Percentiles rank a stretch among this genome's conserved stretches.
phyloP scores from a whole-genome alignment of 1,140 invertebrate species.

The Arctopsyche grandis region DNA sequence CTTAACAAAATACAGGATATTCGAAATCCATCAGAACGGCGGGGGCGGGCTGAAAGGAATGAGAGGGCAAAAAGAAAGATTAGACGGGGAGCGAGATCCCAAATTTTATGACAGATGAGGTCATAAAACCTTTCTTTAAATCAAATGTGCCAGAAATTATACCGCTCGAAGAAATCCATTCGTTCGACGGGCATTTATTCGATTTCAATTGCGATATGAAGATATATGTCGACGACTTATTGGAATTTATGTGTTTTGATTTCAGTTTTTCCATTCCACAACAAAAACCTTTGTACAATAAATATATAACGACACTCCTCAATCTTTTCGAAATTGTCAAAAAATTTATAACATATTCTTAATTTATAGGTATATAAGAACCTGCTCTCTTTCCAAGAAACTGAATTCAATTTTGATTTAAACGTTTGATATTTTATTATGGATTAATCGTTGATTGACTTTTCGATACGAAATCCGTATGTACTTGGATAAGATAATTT shows the following conservation, averaged over 20 bases:
- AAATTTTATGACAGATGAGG: constrained; percentile 43
- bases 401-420: too few relatives aligned
- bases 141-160: constrained; percentile 46
- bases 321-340: too few relatives aligned
- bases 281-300: too few relatives aligned
- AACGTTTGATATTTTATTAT: too few relatives aligned
- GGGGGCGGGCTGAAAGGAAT: neutral
- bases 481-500: too few relatives aligned
- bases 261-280: neutral
- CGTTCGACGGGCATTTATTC: constrained; percentile 1
- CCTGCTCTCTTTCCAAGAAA: too few relatives aligned
- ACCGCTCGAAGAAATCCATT: constrained; percentile 42
- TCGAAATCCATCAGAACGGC: neutral
- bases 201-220: constrained; percentile 19
- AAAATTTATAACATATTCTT: too few relatives aligned
- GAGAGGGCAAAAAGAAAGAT: constrained; percentile 1
- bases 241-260: neutral
- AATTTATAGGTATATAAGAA: too few relatives aligned
- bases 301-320: too few relatives aligned
- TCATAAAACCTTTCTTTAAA: constrained; percentile 49
- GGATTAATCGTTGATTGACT: too few relatives aligned
- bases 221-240: constrained; percentile 2
- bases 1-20: constrained; percentile 4
- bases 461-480: too few relatives aligned
- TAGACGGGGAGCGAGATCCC: neutral